phyloP scores from a whole-genome alignment of 2,797 vertebrate genomes.

The Anniella stebbinsi region DNA sequence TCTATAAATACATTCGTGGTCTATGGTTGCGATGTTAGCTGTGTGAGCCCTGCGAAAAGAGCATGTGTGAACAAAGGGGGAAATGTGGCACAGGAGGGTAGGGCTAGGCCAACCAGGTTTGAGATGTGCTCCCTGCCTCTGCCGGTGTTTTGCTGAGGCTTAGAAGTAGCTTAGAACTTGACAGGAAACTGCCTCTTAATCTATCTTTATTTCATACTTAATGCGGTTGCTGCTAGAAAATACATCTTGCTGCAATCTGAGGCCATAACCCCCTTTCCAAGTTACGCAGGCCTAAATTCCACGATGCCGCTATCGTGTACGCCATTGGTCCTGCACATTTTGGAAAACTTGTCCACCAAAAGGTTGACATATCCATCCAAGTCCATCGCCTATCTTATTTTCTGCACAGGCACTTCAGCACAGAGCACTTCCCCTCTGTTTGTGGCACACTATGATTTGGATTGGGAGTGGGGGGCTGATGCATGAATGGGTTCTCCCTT shows the following conservation, averaged over 20 bases:
- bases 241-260: neutral
- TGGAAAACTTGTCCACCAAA: neutral
- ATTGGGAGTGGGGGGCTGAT: no score
- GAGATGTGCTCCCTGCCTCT: neutral
- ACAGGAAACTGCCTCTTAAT: constrained; percentile 25
- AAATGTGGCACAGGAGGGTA: constrained; percentile 3
- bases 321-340: neutral
- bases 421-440: neutral
- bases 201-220: neutral
- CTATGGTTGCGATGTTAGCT: constrained; percentile 61
- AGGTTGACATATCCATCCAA: neutral
- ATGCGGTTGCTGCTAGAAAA: neutral
- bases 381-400: neutral
- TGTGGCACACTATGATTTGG: neutral
- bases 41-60: constrained; percentile 44
- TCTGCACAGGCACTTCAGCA: neutral
- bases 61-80: constrained; percentile 47
- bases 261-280: neutral
- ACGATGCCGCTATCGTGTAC: neutral
- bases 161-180: neutral
- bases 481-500: neutral
- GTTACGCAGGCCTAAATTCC: neutral
- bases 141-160: neutral
- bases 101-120: constrained; percentile 34
- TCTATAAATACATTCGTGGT: constrained; percentile 80